Evolutionary conservation across 92 coral and sea anemone genomes (phyloP), one percentile per base, ranked within the genome.

Genomic region (Pocillopora meandrina): DNA sequence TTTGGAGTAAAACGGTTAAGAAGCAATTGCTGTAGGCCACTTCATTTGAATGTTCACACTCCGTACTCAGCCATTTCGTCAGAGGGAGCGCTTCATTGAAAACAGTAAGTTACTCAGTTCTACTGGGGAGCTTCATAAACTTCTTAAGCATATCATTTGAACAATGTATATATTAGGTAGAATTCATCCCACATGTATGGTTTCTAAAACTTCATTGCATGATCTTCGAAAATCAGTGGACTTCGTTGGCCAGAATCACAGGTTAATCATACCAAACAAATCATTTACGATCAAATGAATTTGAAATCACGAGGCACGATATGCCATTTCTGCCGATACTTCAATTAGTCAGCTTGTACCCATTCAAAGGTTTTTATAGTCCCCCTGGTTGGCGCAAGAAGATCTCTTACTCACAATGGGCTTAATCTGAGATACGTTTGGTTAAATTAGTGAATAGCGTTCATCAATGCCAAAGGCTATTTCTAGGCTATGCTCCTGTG

Each of bases 1-100:
- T 58, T 81, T 69, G 15, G 69, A 71, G 85, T 81, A 57, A 35
- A 71, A 81, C 42, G 67, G 34, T 31, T 52, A 57, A 19, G 42
- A 69, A 33, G 16, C 56, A 59, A 18, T 71, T 49, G 77, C 13
- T 13, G 56, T 13, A 61, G 70, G 61, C 14, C 35, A 12, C 58
- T 71, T 56, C 69, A 52, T 9, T 81, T 71, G 17, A 55, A 59
- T 70, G 60, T 13, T 59, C 70, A n/a, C 47, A 26, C 52, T 55
- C 1, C 52, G 52, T 7, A 7, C 52, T 42, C 8, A 42, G 49
- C 31, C 26, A 6, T 9, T 79, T 52, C 56, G 65, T 79, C 64
- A 8, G 33, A 49, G 74, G 62, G 74, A 65, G 31, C 63, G 63
- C 84, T 68, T 56, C 61, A 56, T 49, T 17, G 42, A 65, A 64